A percentile compares a stretch with the other conserved stretches of the same genome.
phyloP scores from a whole-genome alignment of 2,888 invertebrate genomes.

The Galeopsomyia nigrocyanea region DNA sequence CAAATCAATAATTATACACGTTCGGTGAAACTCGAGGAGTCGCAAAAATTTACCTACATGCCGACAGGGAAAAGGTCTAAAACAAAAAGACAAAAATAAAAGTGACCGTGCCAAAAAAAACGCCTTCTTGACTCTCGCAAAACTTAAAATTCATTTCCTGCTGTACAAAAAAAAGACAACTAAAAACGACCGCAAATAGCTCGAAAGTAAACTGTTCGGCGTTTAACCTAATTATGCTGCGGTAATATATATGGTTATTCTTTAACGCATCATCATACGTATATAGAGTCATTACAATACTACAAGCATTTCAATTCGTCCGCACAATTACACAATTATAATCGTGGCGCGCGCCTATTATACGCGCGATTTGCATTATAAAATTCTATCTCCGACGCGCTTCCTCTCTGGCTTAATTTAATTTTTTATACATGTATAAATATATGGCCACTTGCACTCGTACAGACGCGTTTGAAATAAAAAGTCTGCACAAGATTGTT shows the following conservation, averaged over 20 bases:
- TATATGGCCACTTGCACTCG: slow-evolving; percentile 44
- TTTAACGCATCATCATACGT: not conserved
- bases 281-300: slow-evolving; percentile 15
- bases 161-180: too few species aligned
- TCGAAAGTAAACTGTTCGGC: not conserved
- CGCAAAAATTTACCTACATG: too few species aligned
- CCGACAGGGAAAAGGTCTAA: too few species aligned
- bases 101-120: too few species aligned
- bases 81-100: too few species aligned
- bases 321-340: slow-evolving; percentile 18
- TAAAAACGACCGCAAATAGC: not conserved
- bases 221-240: too few species aligned
- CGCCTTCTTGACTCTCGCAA: too few species aligned
- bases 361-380: not conserved
- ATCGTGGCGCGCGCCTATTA: not conserved
- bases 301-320: slow-evolving; percentile 37
- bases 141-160: too few species aligned
- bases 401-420: slow-evolving; percentile 15
- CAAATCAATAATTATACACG: too few species aligned
- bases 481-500: too few species aligned
- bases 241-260: too few species aligned
- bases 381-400: slow-evolving; percentile 13
- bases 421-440: slow-evolving; percentile 35
- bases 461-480: slow-evolving; percentile 9
- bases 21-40: too few species aligned